These are phyloP conservation scores for Hephaestus fuliginosus DNA, from an alignment of 2,797 vertebrate species.

Conservation along the genomic window DNA sequence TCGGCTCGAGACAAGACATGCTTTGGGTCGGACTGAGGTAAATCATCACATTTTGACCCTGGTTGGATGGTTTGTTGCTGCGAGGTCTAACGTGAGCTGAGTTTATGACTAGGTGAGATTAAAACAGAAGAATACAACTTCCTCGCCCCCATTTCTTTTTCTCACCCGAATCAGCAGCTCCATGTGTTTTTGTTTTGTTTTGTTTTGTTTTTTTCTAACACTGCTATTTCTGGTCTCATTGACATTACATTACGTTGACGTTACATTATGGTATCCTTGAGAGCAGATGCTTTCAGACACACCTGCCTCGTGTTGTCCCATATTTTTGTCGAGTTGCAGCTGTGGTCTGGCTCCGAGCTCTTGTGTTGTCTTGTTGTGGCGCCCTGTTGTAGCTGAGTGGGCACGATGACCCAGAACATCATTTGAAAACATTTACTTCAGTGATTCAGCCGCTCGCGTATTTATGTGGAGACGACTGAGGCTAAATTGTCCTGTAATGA, in stretches of 20 bases:
- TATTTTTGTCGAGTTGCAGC: slow-evolving; percentile 22
- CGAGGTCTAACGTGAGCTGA: background rate
- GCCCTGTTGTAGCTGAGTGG: background rate
- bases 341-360: slow-evolving; percentile 15
- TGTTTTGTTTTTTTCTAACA: background rate
- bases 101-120: background rate
- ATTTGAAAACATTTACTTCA: slow-evolving; percentile 54
- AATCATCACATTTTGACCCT: too few relatives aligned
- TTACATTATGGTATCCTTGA: background rate
- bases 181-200: background rate
- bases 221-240: background rate
- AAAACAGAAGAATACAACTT: background rate
- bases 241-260: background rate
- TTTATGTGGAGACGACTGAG: slow-evolving; percentile 38
- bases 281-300: slow-evolving; percentile 18
- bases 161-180: background rate
- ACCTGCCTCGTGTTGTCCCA: slow-evolving; percentile 16
- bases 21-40: background rate
- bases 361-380: slow-evolving; percentile 23
- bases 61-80: background rate
- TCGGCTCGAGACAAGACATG: background rate
- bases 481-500: slow-evolving; percentile 20
- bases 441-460: slow-evolving; percentile 42
- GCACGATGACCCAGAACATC: slow-evolving; percentile 35
- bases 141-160: background rate